Evolutionary conservation across 2,797 vertebrate species (phyloP), one percentile per base, ranked within the genome.

Genomic region (Aeoliscus strigatus): DNA sequence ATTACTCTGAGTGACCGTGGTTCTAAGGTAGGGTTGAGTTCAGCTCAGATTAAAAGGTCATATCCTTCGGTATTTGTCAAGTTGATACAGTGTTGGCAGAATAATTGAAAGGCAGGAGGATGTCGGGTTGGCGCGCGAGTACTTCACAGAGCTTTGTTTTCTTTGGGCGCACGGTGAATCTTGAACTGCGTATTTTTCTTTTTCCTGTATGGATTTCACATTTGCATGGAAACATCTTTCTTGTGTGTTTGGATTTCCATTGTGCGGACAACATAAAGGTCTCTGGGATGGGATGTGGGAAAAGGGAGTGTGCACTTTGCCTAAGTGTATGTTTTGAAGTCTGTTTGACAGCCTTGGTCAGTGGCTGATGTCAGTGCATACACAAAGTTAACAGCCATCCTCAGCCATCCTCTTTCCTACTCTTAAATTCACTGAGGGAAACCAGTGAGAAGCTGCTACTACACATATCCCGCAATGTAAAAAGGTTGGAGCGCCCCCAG

Each of bases 181-280:
- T 79, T 24, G 35, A 64, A 75, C 79, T 75, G 75, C 75, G 81
- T 83, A 75, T 79, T 86, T 84, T 71, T 80, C 77, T 77, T 80
- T 83, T 83, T 79, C 80, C 81, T 83, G 84, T 87, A 86, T 86
- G 78, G 79, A 84, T 87, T 88, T 87, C 84, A 89, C 80, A 88
- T 89, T 88, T 88, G 82, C 84, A 82, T 80, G 85, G 84, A 86
- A 88, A 87, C 84, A 82, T 76, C 77, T 81, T 84, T 84, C 79
- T 84, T 82, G 84, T 76, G 79, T 89, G 86, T 87, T 87, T 89
- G 80, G 84, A 82, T 86, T 87, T 89, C 84, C 82, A 88, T 86
- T 88, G 87, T 87, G 81, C 79, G 80, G 82, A 85, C 80, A 85
- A 86, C 80, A 84, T 85, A 79, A 86, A 84, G 81, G 80, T 67